A percentile compares a stretch with the other conserved stretches of the same genome.
Conservation (phyloP, 2,888 invertebrate genomes). For the Lissocephala sabroskyi region DNA sequence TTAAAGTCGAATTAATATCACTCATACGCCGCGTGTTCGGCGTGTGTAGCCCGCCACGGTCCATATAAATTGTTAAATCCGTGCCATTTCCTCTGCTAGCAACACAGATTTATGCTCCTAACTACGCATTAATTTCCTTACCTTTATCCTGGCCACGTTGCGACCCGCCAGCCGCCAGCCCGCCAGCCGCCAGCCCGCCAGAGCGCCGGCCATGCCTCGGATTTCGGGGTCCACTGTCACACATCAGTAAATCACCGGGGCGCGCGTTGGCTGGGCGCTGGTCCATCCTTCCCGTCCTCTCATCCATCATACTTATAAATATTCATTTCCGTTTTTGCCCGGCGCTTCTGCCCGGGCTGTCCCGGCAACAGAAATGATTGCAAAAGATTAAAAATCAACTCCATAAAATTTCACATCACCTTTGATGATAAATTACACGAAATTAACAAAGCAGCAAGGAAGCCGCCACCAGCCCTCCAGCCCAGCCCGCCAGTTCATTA, state of each 20-base stretch:
- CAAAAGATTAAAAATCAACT: slow-evolving; percentile 70
- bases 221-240: slow-evolving; percentile 39
- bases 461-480: not conserved
- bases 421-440: slow-evolving; percentile 62
- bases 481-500: not conserved
- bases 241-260: slow-evolving; percentile 61
- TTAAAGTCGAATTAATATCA: slow-evolving; percentile 62
- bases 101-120: slow-evolving; percentile 61
- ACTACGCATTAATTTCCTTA: slow-evolving; percentile 64
- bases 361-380: slow-evolving; percentile 57
- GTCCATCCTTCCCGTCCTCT: slow-evolving; percentile 16
- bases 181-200: not conserved
- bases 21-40: slow-evolving; percentile 43
- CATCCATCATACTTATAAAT: slow-evolving; percentile 65
- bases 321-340: slow-evolving; percentile 49
- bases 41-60: slow-evolving; percentile 1
- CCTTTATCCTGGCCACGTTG: slow-evolving; percentile 42
- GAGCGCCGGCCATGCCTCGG: too few species aligned
- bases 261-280: slow-evolving; percentile 8
- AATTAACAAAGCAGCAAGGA: slow-evolving; percentile 51
- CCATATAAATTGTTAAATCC: slow-evolving; percentile 53
- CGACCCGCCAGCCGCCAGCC: not conserved
- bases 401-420: slow-evolving; percentile 53
- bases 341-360: slow-evolving; percentile 11
- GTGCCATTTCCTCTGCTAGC: slow-evolving; percentile 43